Percentiles rank a stretch among this genome's conserved stretches.
phyloP scores from a whole-genome alignment of 2,797 vertebrate genomes.

The Cirrhinus mrigala region DNA sequence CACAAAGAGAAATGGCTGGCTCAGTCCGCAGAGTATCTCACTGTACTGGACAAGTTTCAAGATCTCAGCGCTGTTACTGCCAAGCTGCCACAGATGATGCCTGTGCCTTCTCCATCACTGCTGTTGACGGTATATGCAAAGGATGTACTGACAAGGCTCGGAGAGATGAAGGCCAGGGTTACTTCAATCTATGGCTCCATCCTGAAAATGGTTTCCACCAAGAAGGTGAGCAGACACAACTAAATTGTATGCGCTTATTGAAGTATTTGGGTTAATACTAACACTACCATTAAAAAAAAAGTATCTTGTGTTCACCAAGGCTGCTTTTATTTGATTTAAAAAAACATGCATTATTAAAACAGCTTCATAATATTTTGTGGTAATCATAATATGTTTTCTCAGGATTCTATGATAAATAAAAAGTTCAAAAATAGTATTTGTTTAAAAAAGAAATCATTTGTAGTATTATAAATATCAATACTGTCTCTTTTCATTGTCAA shows the following conservation, averaged over 20 bases:
- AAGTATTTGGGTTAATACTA: not conserved
- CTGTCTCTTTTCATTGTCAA: too few relatives aligned
- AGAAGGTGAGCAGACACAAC: conserved; percentile 38
- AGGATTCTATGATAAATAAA: too few relatives aligned
- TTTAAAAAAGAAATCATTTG: too few relatives aligned
- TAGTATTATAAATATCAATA: too few relatives aligned
- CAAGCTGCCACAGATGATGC: conserved; percentile 25
- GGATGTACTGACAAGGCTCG: conserved; percentile 19
- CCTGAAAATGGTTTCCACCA: conserved; percentile 50
- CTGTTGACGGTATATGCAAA: conserved; percentile 31
- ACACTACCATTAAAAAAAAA: not conserved
- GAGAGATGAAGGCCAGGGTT: conserved; percentile 43
- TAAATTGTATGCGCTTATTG: not conserved
- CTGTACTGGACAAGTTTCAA: conserved; percentile 26
- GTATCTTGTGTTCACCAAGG: not conserved
- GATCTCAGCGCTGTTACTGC: not conserved
- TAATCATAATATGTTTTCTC: too few relatives aligned
- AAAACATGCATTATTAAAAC: too few relatives aligned
- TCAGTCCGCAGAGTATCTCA: conserved; percentile 24
- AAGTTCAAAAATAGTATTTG: too few relatives aligned
- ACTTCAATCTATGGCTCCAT: conserved; percentile 48
- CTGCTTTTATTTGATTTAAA: too few relatives aligned
- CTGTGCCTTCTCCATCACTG: conserved; percentile 14
- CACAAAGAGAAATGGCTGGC: conserved; percentile 32
- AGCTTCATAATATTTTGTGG: too few relatives aligned